These are phyloP conservation scores for Microtus ochrogaster DNA, from an alignment of 2,113 vertebrate species.

Conservation along the genomic window DNA sequence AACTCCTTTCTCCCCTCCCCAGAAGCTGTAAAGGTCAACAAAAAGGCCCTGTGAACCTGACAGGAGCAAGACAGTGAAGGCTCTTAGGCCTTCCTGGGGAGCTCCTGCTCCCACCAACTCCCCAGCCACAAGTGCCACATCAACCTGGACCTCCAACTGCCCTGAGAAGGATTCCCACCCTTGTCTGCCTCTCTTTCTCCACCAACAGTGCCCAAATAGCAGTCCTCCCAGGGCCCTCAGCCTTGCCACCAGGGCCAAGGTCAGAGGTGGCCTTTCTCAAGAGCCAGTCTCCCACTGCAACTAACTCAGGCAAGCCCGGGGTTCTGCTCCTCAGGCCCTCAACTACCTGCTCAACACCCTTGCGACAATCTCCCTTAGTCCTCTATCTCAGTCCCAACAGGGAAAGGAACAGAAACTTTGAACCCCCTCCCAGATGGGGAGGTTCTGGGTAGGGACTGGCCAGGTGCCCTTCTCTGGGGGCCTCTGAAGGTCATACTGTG, in stretches of 20 bases:
- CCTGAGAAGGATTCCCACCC: not conserved
- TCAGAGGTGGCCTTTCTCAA: constrained; percentile 42
- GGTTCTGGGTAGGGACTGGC: constrained; percentile 67
- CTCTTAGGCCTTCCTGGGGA: not conserved
- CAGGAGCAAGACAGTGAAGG: not conserved
- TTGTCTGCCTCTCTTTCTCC: not conserved
- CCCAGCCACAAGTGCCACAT: not conserved
- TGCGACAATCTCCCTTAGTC: not conserved
- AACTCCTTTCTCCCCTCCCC: constrained; percentile 54
- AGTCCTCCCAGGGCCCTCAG: not conserved
- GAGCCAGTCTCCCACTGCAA: not conserved
- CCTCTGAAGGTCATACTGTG: constrained; percentile 87
- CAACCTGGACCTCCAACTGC: not conserved
- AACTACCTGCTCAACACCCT: not conserved
- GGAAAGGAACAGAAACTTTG: constrained; percentile 48
- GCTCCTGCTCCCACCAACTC: not conserved
- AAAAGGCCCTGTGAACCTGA: constrained; percentile 51
- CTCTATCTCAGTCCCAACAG: not conserved
- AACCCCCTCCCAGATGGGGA: constrained; percentile 39
- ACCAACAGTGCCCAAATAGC: not conserved
- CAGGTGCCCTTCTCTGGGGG: constrained; percentile 86
- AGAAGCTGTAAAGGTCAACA: constrained; percentile 78
- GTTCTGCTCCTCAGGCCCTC: not conserved
- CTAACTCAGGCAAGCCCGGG: not conserved
- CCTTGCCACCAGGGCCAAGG: constrained; percentile 56